These are phyloP conservation scores for Pseudocheirus occidentalis DNA, from an alignment of 2,797 vertebrate genomes.

Conservation along the genomic window DNA sequence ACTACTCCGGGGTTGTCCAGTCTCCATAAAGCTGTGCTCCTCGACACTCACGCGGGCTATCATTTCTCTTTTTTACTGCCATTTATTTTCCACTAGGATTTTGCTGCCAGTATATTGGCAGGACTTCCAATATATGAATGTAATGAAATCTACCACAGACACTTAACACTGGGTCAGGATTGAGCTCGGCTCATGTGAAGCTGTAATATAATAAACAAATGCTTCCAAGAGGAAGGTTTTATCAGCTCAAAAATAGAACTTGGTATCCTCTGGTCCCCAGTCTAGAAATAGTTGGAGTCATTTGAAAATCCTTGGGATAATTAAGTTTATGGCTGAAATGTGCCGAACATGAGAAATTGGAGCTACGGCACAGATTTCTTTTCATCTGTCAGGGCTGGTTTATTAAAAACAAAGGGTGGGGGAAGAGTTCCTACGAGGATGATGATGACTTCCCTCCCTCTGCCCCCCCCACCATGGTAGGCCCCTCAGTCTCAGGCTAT, in stretches of 20 bases:
- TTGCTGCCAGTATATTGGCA: conserved; percentile 98
- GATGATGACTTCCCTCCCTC: conserved; percentile 31
- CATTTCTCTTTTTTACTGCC: conserved; percentile 99
- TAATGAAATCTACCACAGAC: conserved; percentile 99
- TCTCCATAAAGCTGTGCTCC: conserved; percentile 93
- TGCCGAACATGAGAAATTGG: conserved; percentile 78
- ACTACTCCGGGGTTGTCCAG: conserved; percentile 91
- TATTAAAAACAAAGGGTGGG: conserved; percentile 48
- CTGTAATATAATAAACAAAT: conserved; percentile 96
- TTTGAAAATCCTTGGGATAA: conserved; percentile 83
- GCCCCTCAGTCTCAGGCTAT: neutral
- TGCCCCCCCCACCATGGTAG: neutral
- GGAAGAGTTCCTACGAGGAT: conserved; percentile 46
- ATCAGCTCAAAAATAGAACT: conserved; percentile 86
- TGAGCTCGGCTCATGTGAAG: conserved; percentile 91
- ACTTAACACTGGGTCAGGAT: conserved; percentile 97
- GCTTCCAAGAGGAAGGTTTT: conserved; percentile 90
- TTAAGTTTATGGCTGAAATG: conserved; percentile 84
- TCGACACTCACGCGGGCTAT: conserved; percentile 92
- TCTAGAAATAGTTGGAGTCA: conserved; percentile 77
- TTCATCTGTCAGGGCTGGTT: conserved; percentile 59
- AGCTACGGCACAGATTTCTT: conserved; percentile 66
- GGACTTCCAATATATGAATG: conserved; percentile 97
- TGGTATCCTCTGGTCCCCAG: conserved; percentile 80
- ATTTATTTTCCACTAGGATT: conserved; percentile 99